Evolutionary conservation across 2,797 vertebrate species (phyloP).

Genomic region (Peromyscus attwateri): DNA sequence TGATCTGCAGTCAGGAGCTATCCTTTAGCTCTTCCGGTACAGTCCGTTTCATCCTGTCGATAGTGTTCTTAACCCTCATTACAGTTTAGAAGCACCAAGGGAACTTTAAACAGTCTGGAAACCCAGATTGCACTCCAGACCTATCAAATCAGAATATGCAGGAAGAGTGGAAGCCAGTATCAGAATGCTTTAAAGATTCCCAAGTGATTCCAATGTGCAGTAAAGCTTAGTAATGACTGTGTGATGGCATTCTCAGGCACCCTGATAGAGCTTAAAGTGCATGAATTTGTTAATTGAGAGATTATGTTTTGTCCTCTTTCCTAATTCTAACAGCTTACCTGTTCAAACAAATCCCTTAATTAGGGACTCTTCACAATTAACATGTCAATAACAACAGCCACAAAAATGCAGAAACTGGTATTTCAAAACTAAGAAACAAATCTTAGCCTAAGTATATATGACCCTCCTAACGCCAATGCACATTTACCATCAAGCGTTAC

Average conservation of each 20-base stretch:
- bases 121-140: not conserved
- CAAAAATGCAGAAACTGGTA: not conserved
- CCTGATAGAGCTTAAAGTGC: not conserved
- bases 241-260: not conserved
- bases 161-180: not conserved
- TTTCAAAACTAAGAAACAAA: slow-evolving; percentile 21
- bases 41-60: not conserved
- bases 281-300: slow-evolving; percentile 22
- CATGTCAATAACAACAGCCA: slow-evolving; percentile 29
- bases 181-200: not conserved
- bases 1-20: not conserved
- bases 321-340: slow-evolving; percentile 11
- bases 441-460: not conserved
- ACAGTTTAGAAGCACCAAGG: not conserved
- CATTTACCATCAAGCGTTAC: not conserved
- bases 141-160: not conserved
- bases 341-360: slow-evolving; percentile 63
- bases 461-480: not conserved
- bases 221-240: not conserved
- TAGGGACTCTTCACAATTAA: slow-evolving; percentile 21
- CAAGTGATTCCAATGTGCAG: not conserved
- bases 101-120: not conserved
- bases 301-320: slow-evolving; percentile 31
- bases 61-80: not conserved
- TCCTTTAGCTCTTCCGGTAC: not conserved